These are phyloP conservation scores for Gasteruption jaculator DNA, from an alignment of 2,888 invertebrate species.

Conservation along the genomic window DNA sequence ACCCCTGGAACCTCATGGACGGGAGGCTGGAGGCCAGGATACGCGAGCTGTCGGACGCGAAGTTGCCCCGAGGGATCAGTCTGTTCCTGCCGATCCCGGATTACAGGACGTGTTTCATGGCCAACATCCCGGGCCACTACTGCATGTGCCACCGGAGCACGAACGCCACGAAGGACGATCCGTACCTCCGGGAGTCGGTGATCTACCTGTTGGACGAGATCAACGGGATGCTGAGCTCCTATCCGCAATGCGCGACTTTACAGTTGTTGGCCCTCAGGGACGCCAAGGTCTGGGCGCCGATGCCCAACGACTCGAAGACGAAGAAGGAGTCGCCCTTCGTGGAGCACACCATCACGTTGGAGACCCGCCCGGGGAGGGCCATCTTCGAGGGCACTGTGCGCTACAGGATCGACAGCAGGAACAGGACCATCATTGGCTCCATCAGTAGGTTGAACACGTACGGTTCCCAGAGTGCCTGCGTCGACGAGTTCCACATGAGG, in stretches of 20 bases:
- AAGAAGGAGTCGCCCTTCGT: constrained; percentile 52
- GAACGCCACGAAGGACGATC: constrained; percentile 56
- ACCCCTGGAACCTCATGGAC: constrained; percentile 53
- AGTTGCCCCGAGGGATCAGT: constrained; percentile 61
- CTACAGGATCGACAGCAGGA: constrained; percentile 41
- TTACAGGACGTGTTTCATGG: constrained; percentile 70
- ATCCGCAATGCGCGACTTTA: constrained; percentile 65
- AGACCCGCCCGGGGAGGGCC: constrained; percentile 65
- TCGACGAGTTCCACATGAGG: constrained; percentile 70
- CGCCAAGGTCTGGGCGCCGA: constrained; percentile 58
- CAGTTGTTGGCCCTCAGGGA: constrained; percentile 61
- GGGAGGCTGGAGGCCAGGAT: constrained; percentile 47
- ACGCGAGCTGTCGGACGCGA: constrained; percentile 37
- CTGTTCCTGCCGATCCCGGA: constrained; percentile 70
- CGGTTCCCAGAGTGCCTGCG: constrained; percentile 75
- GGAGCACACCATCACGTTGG: constrained; percentile 63
- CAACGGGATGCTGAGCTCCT: constrained; percentile 60
- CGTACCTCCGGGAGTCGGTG: constrained; percentile 59
- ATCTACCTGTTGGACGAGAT: constrained; percentile 61
- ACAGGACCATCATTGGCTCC: constrained; percentile 62
- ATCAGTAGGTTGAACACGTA: constrained; percentile 76
- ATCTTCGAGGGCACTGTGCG: constrained; percentile 78
- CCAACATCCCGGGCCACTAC: constrained; percentile 79
- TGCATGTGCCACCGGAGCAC: constrained; percentile 77
- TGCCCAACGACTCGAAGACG: constrained; percentile 25